Base-by-base conservation (phyloP, 2,113 vertebrate genomes). In the Corythoichthys haematopterus region DNA sequence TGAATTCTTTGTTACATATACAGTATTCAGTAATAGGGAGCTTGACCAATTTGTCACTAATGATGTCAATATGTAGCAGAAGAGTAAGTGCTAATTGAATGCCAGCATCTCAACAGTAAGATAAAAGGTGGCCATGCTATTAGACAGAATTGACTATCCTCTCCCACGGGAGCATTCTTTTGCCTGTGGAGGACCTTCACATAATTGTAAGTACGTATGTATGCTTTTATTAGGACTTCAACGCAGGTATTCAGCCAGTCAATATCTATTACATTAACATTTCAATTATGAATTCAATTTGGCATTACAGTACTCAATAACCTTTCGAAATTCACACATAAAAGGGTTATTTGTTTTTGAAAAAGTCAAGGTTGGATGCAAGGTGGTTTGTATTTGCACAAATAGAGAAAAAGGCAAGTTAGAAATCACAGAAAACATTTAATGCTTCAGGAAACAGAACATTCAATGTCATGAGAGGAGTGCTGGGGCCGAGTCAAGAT, bases 111-210 rank as follows among this genome's bases (percentile, higher is more conserved):
- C 83, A 76, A 74, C 71, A 85, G 87, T 79, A 88, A 86, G 79
- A 84, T 82, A 73, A 85, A 84, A 86, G 76, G 83, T 83, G 87
- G 83, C 80, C 79, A 74, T 78, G 80, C 86, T 87, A 89, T 91
- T 88, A 88, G 78, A 78, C 76, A 74, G 82, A 90, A 91, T 91
- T 89, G 91, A 84, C 75, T 75, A 68, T 80, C 66, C 55, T 77
- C 73, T 88, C 87, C 84, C 87, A 64, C 65, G 80, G 84, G 88
- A 81, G 75, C 71, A 71, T 67, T 72, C 70, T 36, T 36, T 79
- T 81, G 53, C 46, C 8, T 63, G 57, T 64, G 65, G 59, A 56
- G 66, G 43, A 46, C 46, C 20, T 72, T 69, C 51, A 5, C 58
- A 60, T 72, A 20, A 28, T 12, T 35, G 57, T 35, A 52, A 20